A percentile compares a stretch with the other conserved stretches of the same genome.
Evolutionary conservation across 2,113 vertebrate genomes (phyloP).

Genomic region (Phalacrocorax pelagicus): DNA sequence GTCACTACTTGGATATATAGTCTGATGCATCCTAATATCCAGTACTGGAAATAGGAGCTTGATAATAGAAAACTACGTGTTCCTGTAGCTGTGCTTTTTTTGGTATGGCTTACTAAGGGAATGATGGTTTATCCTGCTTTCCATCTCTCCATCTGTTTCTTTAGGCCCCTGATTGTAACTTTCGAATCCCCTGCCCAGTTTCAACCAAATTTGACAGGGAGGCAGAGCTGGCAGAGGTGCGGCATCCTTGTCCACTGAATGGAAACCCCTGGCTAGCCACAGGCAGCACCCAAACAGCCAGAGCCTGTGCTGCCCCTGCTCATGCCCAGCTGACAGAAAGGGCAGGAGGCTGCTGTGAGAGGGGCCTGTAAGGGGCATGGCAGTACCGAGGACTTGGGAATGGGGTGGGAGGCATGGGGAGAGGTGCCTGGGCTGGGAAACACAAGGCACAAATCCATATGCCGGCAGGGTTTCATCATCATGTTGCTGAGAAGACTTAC

Average conservation of each 20-base stretch:
- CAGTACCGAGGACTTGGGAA: neutral
- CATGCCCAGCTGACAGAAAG: neutral
- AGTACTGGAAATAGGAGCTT: neutral
- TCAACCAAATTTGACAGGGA: neutral
- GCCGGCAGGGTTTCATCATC: neutral
- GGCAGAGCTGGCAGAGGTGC: neutral
- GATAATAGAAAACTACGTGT: neutral
- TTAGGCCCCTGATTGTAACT: neutral
- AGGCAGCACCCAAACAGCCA: rapidly evolving
- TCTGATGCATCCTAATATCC: neutral
- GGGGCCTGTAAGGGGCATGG: neutral
- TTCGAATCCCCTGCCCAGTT: neutral
- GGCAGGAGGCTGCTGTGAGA: neutral
- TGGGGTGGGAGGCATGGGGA: rapidly evolving
- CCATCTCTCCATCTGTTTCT: neutral
- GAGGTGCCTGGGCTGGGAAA: neutral
- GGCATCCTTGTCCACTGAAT: rapidly evolving
- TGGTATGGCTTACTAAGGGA: neutral
- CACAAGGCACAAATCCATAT: neutral
- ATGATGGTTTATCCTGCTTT: neutral
- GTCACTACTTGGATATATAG: neutral
- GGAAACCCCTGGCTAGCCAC: neutral
- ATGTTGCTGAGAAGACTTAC: neutral
- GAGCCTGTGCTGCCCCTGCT: rapidly evolving
- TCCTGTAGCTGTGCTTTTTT: neutral